phyloP scores from a whole-genome alignment of 2,888 invertebrate species.

The Ectemnius continuus region DNA sequence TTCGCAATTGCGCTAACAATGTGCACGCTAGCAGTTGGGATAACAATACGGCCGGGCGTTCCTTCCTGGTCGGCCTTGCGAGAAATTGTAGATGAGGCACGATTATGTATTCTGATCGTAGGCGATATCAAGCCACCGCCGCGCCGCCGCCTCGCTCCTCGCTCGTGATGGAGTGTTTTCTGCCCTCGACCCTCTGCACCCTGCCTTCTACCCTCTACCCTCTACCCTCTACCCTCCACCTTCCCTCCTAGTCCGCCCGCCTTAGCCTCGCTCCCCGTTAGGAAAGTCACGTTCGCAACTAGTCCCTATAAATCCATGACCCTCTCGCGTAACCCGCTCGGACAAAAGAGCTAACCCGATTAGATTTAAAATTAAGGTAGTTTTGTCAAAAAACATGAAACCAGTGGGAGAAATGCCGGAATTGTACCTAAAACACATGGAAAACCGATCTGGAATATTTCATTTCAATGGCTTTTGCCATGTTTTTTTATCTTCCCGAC shows the following conservation, averaged over 20 bases:
- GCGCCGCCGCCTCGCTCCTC: constrained; percentile 53
- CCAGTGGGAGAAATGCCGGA: too few species aligned
- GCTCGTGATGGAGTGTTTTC: constrained; percentile 70
- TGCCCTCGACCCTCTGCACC: constrained; percentile 45
- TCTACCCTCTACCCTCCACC: constrained; percentile 28
- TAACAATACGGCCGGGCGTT: constrained; percentile 55
- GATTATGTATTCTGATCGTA: constrained; percentile 73
- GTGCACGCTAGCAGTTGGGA: constrained; percentile 54
- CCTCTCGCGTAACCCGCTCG: constrained; percentile 7
- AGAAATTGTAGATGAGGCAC: constrained; percentile 71
- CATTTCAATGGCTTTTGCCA: too few species aligned
- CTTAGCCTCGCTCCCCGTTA: constrained; percentile 14
- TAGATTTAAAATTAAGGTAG: constrained; percentile 10
- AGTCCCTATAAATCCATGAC: constrained; percentile 39
- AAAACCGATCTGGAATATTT: too few species aligned
- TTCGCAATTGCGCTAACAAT: constrained; percentile 55
- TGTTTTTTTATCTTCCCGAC: too few species aligned
- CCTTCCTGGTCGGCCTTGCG: constrained; percentile 57
- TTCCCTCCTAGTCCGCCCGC: constrained; percentile 6
- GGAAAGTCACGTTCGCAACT: constrained; percentile 39
- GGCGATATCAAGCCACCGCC: constrained; percentile 63
- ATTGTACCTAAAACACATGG: too few species aligned
- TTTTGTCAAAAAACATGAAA: too few species aligned
- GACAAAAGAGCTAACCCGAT: constrained; percentile 31
- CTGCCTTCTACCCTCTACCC: neutral